These are phyloP conservation scores for Excalfactoria chinensis DNA, from an alignment of 2,113 vertebrate genomes.

Conservation along the genomic window DNA sequence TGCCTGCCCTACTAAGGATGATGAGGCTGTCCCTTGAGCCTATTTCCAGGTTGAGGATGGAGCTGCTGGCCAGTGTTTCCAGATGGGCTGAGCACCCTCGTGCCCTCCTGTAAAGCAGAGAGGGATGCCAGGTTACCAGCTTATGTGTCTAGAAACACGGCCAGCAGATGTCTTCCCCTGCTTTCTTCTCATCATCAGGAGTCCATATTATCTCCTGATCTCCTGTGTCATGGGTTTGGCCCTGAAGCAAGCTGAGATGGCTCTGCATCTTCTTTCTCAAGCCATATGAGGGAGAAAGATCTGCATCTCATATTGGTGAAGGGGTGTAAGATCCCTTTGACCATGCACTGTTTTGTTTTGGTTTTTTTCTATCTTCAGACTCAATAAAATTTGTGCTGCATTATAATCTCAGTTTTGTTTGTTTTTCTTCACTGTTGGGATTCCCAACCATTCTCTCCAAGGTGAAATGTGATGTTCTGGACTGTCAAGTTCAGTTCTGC, in stretches of 20 bases:
- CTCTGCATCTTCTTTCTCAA: not conserved
- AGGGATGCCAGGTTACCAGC: rapidly evolving
- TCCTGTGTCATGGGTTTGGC: not conserved
- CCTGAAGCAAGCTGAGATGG: not conserved
- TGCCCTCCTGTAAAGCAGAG: not conserved
- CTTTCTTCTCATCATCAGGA: not conserved
- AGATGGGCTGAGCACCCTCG: not conserved
- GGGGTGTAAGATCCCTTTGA: not conserved
- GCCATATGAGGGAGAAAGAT: not conserved
- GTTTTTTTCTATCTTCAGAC: not conserved
- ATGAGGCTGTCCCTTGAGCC: not conserved
- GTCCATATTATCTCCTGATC: not conserved
- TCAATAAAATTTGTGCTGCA: not conserved
- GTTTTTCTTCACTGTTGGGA: not conserved
- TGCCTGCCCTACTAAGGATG: not conserved
- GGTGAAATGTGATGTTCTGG: too few relatives aligned
- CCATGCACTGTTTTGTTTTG: not conserved
- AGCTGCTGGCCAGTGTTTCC: not conserved
- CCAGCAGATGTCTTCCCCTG: not conserved
- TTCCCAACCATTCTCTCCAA: rapidly evolving
- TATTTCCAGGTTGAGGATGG: not conserved
- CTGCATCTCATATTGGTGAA: not conserved
- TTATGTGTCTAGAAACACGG: not conserved
- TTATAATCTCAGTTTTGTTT: not conserved
- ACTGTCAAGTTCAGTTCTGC: not conserved